Evolutionary conservation across 1,140 invertebrate genomes (phyloP).

Genomic region (Nomia melanderi): DNA sequence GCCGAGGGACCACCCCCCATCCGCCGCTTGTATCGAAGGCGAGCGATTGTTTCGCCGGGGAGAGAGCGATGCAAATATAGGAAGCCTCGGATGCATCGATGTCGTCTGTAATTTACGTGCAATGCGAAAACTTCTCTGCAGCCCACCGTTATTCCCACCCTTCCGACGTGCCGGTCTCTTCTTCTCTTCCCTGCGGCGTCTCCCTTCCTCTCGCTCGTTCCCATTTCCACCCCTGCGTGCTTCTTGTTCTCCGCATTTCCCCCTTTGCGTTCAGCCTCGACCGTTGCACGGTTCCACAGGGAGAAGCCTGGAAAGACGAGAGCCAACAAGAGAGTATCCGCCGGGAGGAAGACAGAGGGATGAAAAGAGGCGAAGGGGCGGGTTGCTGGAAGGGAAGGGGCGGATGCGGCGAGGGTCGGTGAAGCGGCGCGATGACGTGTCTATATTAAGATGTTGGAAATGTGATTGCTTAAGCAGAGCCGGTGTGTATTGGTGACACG

Average conservation of each 20-base stretch:
- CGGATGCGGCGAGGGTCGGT: background rate
- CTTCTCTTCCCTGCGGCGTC: too few relatives aligned
- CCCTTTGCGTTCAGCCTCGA: background rate
- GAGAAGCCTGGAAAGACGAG: slow-evolving; percentile 2
- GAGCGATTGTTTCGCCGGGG: slow-evolving; percentile 33
- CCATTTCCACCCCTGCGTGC: background rate
- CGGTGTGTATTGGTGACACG: background rate
- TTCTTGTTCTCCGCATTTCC: slow-evolving; percentile 5
- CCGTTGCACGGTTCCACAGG: background rate
- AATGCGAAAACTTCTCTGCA: slow-evolving; percentile 45
- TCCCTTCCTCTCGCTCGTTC: too few relatives aligned
- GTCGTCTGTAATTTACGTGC: slow-evolving; percentile 47
- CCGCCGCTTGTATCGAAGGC: slow-evolving; percentile 15
- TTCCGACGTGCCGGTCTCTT: background rate
- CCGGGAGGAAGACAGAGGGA: background rate
- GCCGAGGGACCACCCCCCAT: background rate
- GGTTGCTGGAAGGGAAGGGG: background rate
- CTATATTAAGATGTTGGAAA: slow-evolving; percentile 54
- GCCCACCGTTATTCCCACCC: slow-evolving; percentile 27
- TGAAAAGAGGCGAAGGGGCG: background rate
- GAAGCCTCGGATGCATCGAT: slow-evolving; percentile 47
- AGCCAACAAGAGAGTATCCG: background rate
- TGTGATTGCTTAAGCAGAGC: slow-evolving; percentile 38
- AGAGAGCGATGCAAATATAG: slow-evolving; percentile 37
- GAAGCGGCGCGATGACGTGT: slow-evolving; percentile 40